Base-by-base conservation (phyloP, 2,797 vertebrate species). In the Octomys mimax region DNA sequence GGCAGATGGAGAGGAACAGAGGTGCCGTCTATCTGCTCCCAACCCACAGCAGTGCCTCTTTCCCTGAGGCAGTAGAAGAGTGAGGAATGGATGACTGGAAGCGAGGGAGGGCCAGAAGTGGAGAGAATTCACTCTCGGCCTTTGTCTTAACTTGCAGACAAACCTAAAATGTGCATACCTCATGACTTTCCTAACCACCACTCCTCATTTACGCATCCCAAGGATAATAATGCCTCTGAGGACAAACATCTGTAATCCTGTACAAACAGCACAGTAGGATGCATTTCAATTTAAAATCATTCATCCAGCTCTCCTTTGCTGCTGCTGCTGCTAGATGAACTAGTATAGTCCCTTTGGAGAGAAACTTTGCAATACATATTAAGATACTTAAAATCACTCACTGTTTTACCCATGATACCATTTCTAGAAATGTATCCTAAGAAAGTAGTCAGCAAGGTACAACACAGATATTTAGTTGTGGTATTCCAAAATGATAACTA, bases 401-500 rank as follows among this genome's bases (percentile, higher is more conserved):
- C 18, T 36, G 8, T 59, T 71, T 68, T 68, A 42, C 31, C 75
- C 39, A 21, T 31, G 28, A 42, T 84, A 52, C 71, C 22, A 13
- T 24, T 79, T 84, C 75, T 86, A 92, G 59, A 96, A 91, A 52
- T 4, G 10, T 57, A n/a, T 82, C 61, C 59, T 86, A 88, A 95
- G 95, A 77, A 89, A 83, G 14, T 66, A n/a, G 90, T 86, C n/a
- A 57, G 77, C 92, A 82, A 93, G 61, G 7, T 39, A 57, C 66
- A 73, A 89, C 75, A 87, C 83, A n/a, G 33, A 33, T 66, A 62
- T 73, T 91, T 84, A 71, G 39, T 89, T 39, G 21, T 36, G 33
- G 89, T 92, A 70, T 22, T 92, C 77, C 82, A 86, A 85, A 87
- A 49, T 92, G 80, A 85, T 4, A 95, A 87, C 6, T 95, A 87